Evolutionary conservation across 2,888 invertebrate genomes (phyloP).

Genomic region (Habroteleia sp.): DNA sequence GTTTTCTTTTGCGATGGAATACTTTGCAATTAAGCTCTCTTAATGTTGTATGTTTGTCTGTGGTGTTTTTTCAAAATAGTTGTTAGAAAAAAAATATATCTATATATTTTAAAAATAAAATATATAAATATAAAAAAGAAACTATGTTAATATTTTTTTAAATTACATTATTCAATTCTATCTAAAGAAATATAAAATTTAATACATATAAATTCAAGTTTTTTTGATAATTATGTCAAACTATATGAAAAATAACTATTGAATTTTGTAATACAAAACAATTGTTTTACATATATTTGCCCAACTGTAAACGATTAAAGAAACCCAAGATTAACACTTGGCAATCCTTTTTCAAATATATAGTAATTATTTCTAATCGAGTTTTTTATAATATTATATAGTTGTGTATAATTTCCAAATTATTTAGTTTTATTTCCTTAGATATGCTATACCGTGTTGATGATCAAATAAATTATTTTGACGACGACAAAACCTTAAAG

Average conservation of each 20-base stretch:
- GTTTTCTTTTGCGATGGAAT: conserved; percentile 75
- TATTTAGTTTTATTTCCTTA: conserved; percentile 20
- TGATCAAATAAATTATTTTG: conserved; percentile 21
- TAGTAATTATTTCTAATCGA: conserved; percentile 50
- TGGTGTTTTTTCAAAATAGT: conserved; percentile 45
- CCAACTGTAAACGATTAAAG: conserved; percentile 5
- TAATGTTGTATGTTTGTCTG: conserved; percentile 55
- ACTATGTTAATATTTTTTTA: too few relatives aligned
- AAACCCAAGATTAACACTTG: conserved; percentile 17
- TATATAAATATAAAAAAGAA: too few relatives aligned
- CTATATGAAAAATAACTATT: too few relatives aligned
- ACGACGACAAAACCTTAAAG: too few relatives aligned
- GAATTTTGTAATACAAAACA: too few relatives aligned
- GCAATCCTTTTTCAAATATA: conserved; percentile 20
- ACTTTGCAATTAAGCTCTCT: conserved; percentile 74
- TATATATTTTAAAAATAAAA: too few relatives aligned
- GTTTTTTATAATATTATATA: conserved; percentile 52
- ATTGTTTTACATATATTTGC: conserved; percentile 4
- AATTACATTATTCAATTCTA: too few relatives aligned
- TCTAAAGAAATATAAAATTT: too few relatives aligned
- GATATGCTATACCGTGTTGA: conserved; percentile 39
- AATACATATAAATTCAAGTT: too few relatives aligned
- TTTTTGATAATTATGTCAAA: too few relatives aligned
- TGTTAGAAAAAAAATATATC: conserved; percentile 1
- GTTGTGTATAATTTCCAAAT: conserved; percentile 43